Evolutionary conservation across 2,113 vertebrate genomes (phyloP).

Genomic region (Hoplias malabaricus): DNA sequence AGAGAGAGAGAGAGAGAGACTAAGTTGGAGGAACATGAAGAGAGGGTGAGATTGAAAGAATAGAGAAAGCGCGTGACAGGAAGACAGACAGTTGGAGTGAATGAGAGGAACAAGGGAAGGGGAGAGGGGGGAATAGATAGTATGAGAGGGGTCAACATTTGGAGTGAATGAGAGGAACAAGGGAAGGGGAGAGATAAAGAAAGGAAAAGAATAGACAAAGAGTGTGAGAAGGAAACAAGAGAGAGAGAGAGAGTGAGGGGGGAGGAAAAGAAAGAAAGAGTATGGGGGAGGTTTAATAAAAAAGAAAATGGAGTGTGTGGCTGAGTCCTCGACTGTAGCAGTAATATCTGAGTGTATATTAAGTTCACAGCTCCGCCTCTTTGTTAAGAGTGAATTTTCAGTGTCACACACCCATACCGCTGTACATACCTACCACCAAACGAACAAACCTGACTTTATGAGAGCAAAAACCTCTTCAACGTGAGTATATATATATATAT

Average conservation of each 20-base stretch:
- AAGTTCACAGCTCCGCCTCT: background rate
- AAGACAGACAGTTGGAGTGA: too few relatives aligned
- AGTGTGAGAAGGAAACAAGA: background rate
- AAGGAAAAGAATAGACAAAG: background rate
- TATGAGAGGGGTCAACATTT: too few relatives aligned
- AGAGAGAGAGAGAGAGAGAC: background rate
- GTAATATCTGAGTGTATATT: background rate
- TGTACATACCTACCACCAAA: background rate
- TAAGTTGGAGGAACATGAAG: background rate
- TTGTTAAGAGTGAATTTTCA: background rate
- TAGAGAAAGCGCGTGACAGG: too few relatives aligned
- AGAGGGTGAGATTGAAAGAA: too few relatives aligned
- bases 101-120: too few relatives aligned
- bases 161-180: background rate
- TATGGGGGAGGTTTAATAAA: background rate
- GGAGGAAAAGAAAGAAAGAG: background rate
- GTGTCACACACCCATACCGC: slow-evolving; percentile 10
- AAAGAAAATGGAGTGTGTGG: background rate
- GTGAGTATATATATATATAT: too few relatives aligned
- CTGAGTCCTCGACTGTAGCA: background rate
- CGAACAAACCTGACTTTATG: background rate
- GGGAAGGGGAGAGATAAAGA: background rate
- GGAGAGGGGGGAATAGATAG: too few relatives aligned
- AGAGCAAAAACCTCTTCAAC: background rate
- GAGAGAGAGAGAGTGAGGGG: background rate